A percentile compares a stretch with the other conserved stretches of the same genome.
Conservation (phyloP, 2,888 invertebrate species). For the Argynnis bischoffii region DNA sequence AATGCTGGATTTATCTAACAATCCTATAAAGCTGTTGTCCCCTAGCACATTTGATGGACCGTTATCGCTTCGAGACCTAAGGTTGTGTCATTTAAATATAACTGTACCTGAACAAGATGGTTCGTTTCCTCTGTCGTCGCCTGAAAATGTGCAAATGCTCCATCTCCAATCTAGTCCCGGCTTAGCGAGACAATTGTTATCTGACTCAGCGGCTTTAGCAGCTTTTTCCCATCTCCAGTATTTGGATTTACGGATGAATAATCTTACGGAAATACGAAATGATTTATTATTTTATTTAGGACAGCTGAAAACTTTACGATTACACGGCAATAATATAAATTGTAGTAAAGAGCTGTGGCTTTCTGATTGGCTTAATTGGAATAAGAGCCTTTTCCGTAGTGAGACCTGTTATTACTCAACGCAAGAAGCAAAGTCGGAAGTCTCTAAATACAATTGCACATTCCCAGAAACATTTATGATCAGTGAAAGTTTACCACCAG, state of each 20-base stretch:
- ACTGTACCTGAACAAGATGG: slow-evolving; percentile 83
- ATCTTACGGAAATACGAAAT: slow-evolving; percentile 80
- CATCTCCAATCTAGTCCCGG: slow-evolving; percentile 89
- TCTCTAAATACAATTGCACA: slow-evolving; percentile 75
- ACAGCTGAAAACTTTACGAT: slow-evolving; percentile 84
- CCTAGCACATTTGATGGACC: slow-evolving; percentile 86
- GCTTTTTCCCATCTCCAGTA: slow-evolving; percentile 87
- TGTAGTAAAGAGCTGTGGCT: slow-evolving; percentile 86
- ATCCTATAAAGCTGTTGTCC: slow-evolving; percentile 86
- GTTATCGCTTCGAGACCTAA: slow-evolving; percentile 84
- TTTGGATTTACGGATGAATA: slow-evolving; percentile 86
- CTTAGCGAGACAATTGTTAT: slow-evolving; percentile 86
- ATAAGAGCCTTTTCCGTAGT: slow-evolving; percentile 62
- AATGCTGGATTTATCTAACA: slow-evolving; percentile 91
- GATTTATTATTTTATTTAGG: slow-evolving; percentile 87
- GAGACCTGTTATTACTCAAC: slow-evolving; percentile 77
- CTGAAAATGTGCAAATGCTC: slow-evolving; percentile 87
- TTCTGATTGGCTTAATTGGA: slow-evolving; percentile 85
- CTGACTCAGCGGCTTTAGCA: slow-evolving; percentile 87
- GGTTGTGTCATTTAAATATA: slow-evolving; percentile 85
- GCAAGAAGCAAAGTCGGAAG: slow-evolving; percentile 68
- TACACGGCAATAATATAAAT: slow-evolving; percentile 87
- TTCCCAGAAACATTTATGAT: slow-evolving; percentile 78
- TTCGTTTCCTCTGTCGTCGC: slow-evolving; percentile 86
- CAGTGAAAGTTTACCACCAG: slow-evolving; percentile 75